phyloP scores from a whole-genome alignment of 2,888 invertebrate genomes.

The Agonum fuliginosum region DNA sequence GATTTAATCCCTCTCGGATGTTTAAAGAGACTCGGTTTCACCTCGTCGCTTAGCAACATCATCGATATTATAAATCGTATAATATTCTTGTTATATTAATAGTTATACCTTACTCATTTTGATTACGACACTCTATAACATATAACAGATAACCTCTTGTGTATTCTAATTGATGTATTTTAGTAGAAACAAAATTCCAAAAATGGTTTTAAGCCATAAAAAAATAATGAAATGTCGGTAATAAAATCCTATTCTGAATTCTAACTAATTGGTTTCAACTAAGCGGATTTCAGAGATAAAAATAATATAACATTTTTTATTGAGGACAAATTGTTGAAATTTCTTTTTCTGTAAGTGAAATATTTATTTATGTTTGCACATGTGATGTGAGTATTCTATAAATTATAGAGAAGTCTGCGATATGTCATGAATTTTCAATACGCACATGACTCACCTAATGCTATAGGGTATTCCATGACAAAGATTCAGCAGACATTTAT shows the following conservation, averaged over 20 bases:
- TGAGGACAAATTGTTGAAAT: slow-evolving; percentile 27
- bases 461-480: background rate
- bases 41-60: no score
- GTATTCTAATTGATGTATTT: no score
- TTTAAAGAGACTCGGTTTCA: no score
- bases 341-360: background rate
- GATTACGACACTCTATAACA: no score
- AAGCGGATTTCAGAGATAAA: slow-evolving; percentile 17
- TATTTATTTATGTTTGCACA: slow-evolving; percentile 1
- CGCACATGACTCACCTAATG: background rate
- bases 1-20: no score
- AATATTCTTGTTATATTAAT: no score
- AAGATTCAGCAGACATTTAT: background rate
- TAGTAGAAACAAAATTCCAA: slow-evolving; percentile 4
- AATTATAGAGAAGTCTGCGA: slow-evolving; percentile 14
- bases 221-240: slow-evolving; percentile 3
- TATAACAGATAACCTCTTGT: no score
- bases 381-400: slow-evolving; percentile 14
- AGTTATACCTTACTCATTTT: no score
- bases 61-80: no score
- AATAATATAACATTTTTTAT: slow-evolving; percentile 19
- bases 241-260: slow-evolving; percentile 30
- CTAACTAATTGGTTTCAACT: slow-evolving; percentile 21
- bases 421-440: slow-evolving; percentile 20
- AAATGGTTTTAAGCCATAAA: slow-evolving; percentile 3